Evolutionary conservation across 2,888 invertebrate species (phyloP).

Genomic region (Magallana nippona): DNA sequence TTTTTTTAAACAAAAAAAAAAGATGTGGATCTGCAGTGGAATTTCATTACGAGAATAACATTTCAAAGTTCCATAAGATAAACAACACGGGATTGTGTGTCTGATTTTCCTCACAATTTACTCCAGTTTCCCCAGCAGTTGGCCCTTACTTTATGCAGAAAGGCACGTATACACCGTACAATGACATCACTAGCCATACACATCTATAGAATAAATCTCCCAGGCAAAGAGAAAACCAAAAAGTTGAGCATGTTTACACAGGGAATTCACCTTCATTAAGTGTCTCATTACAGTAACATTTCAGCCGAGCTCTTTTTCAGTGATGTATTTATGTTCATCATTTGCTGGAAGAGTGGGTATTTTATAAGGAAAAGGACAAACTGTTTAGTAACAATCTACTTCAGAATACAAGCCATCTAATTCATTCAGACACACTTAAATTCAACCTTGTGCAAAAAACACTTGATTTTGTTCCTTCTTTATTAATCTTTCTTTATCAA

Average conservation of each 20-base stretch:
- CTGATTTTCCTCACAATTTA: neutral
- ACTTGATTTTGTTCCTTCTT: neutral
- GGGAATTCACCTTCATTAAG: neutral
- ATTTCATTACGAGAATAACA: too few relatives aligned
- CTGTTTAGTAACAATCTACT: neutral
- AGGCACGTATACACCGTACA: neutral
- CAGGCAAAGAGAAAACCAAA: neutral
- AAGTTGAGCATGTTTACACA: neutral
- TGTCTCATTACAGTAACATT: neutral
- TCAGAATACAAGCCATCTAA: neutral
- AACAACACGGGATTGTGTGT: neutral
- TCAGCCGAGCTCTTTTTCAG: neutral
- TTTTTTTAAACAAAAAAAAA: too few relatives aligned
- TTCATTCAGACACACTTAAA: neutral
- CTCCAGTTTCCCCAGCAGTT: neutral
- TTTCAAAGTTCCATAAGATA: too few relatives aligned
- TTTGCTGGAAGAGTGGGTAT: neutral
- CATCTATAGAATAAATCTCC: slow-evolving; percentile 2
- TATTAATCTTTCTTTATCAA: neutral
- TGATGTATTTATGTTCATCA: neutral
- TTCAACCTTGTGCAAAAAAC: neutral
- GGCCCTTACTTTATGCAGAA: neutral
- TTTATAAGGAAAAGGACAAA: neutral
- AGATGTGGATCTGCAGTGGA: too few relatives aligned
- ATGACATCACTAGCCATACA: neutral